These are phyloP conservation scores for Alloscopus bannaensis DNA, from an alignment of 2,888 invertebrate genomes.

Conservation along the genomic window DNA sequence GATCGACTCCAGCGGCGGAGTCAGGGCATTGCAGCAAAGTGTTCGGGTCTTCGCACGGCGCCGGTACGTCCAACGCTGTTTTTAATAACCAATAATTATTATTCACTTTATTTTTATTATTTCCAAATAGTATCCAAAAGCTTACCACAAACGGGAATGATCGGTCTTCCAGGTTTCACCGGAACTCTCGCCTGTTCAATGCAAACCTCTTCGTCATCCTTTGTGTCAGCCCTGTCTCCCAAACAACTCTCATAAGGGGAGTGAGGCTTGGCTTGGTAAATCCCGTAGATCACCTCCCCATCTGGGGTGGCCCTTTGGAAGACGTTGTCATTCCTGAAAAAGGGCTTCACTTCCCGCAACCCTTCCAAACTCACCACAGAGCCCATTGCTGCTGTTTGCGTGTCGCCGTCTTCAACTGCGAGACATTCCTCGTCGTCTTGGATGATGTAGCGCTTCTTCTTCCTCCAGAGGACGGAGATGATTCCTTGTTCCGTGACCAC, in stretches of 20 bases:
- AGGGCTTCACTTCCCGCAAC: conserved; percentile 61
- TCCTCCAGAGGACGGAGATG: conserved; percentile 57
- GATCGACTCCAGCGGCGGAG: not conserved
- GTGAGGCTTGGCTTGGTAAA: conserved; percentile 17
- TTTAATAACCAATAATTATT: too few relatives aligned
- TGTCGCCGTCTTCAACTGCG: not conserved
- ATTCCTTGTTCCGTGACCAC: conserved; percentile 66
- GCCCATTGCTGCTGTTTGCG: conserved; percentile 58
- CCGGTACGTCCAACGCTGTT: not conserved
- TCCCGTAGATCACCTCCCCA: conserved; percentile 67
- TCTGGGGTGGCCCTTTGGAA: conserved; percentile 66
- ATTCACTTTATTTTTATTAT: not conserved
- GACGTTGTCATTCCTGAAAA: conserved; percentile 52
- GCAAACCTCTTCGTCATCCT: conserved; percentile 9
- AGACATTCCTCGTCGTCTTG: conserved; percentile 16
- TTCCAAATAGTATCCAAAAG: too few relatives aligned
- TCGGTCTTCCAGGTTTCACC: not conserved
- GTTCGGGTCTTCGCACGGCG: not conserved
- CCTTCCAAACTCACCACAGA: conserved; percentile 53
- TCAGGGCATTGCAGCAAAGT: not conserved
- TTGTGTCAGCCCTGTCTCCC: not conserved
- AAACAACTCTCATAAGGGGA: conserved; percentile 10
- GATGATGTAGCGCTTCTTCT: conserved; percentile 18
- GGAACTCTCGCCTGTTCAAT: conserved; percentile 24
- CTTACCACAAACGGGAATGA: not conserved